phyloP scores from a whole-genome alignment of 2,113 vertebrate species.

The Nyctibius bracteatus region DNA sequence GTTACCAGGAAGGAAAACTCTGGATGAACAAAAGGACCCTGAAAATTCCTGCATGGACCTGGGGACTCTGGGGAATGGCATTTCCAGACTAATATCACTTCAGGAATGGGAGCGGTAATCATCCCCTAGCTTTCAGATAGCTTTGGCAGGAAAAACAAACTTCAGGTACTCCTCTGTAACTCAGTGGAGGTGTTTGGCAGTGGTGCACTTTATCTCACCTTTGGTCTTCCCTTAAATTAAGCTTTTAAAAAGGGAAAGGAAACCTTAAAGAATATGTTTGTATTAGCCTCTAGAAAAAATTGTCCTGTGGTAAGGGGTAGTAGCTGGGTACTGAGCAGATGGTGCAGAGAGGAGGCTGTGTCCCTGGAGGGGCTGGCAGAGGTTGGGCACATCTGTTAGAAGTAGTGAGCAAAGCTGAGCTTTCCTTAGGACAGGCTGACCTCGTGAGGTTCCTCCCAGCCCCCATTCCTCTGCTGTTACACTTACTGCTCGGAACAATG shows the following conservation, averaged over 20 bases:
- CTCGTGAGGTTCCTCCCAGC: accelerated
- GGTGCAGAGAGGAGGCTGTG: not conserved
- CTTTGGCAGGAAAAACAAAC: not conserved
- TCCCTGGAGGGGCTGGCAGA: not conserved
- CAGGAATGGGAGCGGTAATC: not conserved
- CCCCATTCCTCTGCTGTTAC: not conserved
- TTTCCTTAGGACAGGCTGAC: not conserved
- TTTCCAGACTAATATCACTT: not conserved
- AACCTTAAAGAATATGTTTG: not conserved
- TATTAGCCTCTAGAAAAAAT: not conserved
- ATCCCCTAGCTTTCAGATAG: not conserved
- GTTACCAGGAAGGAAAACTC: not conserved
- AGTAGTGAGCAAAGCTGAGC: not conserved
- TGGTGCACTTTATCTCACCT: not conserved
- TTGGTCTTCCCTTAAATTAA: not conserved
- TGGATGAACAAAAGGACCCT: not conserved
- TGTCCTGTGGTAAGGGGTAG: not conserved
- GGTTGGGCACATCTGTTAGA: not conserved
- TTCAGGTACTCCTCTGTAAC: not conserved
- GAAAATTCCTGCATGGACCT: not conserved
- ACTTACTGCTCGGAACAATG: not conserved
- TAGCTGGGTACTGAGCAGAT: not conserved
- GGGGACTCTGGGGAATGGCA: not conserved
- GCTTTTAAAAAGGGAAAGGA: not conserved
- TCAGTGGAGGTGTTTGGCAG: not conserved